These are phyloP conservation scores for Napeogenes sylphis DNA, from an alignment of 2,888 invertebrate species.

Conservation along the genomic window DNA sequence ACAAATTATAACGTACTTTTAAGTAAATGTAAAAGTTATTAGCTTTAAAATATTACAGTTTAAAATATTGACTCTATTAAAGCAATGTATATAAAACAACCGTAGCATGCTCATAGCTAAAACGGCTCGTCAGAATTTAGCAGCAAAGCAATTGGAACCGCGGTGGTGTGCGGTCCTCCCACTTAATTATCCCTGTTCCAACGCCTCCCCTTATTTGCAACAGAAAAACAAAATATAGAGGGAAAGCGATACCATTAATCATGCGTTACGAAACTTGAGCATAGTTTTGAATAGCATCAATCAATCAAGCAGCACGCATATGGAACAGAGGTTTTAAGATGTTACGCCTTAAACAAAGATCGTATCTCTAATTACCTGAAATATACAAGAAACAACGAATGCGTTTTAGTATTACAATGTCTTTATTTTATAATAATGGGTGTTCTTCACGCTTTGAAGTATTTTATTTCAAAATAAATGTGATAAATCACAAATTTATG, in stretches of 20 bases:
- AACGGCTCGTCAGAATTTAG: constrained; percentile 75
- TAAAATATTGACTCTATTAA: constrained; percentile 24
- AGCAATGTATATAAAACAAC: constrained; percentile 26
- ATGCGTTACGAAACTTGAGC: constrained; percentile 60
- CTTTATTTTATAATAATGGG: no score
- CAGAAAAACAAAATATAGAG: constrained; percentile 77
- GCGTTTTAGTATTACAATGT: no score
- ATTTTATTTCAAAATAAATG: no score
- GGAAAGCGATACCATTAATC: constrained; percentile 75
- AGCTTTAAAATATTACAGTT: no score
- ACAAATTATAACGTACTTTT: no score
- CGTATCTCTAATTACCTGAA: no score
- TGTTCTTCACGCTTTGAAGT: no score
- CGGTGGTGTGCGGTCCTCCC: constrained; percentile 69
- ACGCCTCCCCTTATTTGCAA: constrained; percentile 76
- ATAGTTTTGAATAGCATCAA: constrained; percentile 51
- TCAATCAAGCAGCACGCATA: constrained; percentile 44
- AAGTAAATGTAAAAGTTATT: no score
- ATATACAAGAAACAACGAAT: no score
- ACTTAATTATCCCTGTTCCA: constrained; percentile 76
- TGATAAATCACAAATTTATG: no score
- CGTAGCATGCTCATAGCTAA: constrained; percentile 58
- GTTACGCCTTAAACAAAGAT: constrained; percentile 13
- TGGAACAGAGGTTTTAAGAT: constrained; percentile 59
- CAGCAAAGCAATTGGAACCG: constrained; percentile 74